phyloP scores from a whole-genome alignment of 2,888 invertebrate genomes.

The Amiota communis region DNA sequence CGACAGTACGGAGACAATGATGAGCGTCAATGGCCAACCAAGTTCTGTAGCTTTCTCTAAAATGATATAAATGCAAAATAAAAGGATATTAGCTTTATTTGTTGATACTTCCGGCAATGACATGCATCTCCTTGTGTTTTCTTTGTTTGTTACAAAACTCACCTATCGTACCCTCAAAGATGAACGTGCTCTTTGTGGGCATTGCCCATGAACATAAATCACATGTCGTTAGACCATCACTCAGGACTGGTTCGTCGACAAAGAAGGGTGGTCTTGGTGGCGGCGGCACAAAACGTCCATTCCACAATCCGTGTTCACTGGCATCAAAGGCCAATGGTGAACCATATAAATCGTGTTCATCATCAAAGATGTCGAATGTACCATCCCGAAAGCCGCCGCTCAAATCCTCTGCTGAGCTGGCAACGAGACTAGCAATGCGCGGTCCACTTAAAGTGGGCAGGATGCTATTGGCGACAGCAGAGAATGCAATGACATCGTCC shows the following conservation, averaged over 20 bases:
- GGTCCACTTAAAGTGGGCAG: constrained; percentile 67
- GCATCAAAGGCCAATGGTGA: constrained; percentile 73
- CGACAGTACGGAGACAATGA: constrained; percentile 81
- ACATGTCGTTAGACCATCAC: constrained; percentile 82
- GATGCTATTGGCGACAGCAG: constrained; percentile 32
- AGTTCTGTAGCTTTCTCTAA: constrained; percentile 76
- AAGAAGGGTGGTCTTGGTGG: constrained; percentile 80
- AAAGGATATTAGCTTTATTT: constrained; percentile 39
- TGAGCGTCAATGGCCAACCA: constrained; percentile 81
- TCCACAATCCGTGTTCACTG: constrained; percentile 73
- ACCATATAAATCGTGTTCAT: constrained; percentile 72
- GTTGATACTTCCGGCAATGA: constrained; percentile 5
- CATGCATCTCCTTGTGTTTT: neutral
- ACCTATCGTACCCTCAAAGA: constrained; percentile 78
- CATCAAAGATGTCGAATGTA: constrained; percentile 71
- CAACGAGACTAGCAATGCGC: constrained; percentile 69
- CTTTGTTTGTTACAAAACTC: constrained; percentile 55
- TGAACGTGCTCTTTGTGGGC: constrained; percentile 76
- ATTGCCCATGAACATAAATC: constrained; percentile 83
- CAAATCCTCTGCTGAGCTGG: constrained; percentile 70
- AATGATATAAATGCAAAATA: constrained; percentile 34
- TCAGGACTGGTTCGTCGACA: constrained; percentile 76
- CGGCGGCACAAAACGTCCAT: constrained; percentile 78
- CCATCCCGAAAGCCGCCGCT: constrained; percentile 65
- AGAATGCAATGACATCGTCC: constrained; percentile 34